Evolutionary conservation across 2,113 vertebrate genomes (phyloP).

Genomic region (Prionailurus viverrinus): DNA sequence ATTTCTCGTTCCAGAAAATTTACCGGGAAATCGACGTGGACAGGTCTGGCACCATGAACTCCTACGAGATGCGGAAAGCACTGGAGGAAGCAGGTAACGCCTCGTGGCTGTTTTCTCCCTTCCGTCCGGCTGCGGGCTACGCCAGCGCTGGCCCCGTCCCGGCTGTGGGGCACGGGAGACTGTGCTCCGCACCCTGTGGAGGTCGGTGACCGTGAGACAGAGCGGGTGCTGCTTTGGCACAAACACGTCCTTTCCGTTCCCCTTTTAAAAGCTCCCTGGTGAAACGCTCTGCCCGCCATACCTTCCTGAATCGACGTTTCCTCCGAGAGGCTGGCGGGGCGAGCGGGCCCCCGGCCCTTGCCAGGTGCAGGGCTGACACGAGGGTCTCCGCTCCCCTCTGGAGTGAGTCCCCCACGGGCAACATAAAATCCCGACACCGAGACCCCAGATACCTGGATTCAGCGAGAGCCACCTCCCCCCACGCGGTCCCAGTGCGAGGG

Average conservation of each 20-base stretch:
- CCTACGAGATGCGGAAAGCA: conserved; percentile 89
- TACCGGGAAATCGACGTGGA: conserved; percentile 90
- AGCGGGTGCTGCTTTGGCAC: neutral
- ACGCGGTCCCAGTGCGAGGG: neutral
- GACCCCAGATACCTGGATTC: neutral
- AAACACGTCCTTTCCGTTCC: neutral
- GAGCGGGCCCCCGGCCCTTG: neutral
- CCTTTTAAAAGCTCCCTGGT: neutral
- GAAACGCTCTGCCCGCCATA: neutral
- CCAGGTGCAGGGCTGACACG: neutral
- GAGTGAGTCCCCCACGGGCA: no score
- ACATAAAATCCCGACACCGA: neutral
- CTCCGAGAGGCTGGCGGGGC: neutral
- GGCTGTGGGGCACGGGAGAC: no score
- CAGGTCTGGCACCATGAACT: conserved; percentile 90
- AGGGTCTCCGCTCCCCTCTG: no score
- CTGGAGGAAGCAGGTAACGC: conserved; percentile 87
- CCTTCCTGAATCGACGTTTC: neutral
- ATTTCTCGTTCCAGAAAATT: conserved; percentile 86
- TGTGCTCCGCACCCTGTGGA: no score
- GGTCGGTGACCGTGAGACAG: no score
- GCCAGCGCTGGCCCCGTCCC: no score
- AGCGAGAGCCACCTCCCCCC: fast-evolving
- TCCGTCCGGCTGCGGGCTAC: no score
- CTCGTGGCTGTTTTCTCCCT: neutral